A percentile compares a stretch with the other conserved stretches of the same genome.
Conservation (phyloP, 2,113 vertebrate genomes). For the Aspidoscelis tigris region DNA sequence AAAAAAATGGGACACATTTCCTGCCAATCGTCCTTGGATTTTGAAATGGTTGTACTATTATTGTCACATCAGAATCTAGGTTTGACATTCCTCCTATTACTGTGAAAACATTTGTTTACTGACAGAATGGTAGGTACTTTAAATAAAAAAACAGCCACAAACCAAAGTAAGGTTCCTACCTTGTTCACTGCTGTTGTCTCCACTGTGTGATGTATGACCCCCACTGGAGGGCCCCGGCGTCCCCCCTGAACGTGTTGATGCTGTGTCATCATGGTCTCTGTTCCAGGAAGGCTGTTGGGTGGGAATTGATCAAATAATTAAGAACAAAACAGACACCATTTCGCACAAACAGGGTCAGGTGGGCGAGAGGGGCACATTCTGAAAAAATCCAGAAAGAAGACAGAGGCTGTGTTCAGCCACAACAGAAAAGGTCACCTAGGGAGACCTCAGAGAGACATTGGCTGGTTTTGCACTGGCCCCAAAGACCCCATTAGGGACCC, state of each 20-base stretch:
- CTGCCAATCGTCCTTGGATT: neutral
- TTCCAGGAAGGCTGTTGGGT: slow-evolving; percentile 93
- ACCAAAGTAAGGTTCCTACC: slow-evolving; percentile 81
- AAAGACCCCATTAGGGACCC: too few species aligned
- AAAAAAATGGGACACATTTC: neutral
- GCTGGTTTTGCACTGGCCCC: too few species aligned
- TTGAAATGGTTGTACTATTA: neutral
- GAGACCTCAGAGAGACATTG: too few species aligned
- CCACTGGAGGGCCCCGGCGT: slow-evolving; percentile 97
- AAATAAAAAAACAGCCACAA: slow-evolving; percentile 28
- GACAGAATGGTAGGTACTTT: neutral
- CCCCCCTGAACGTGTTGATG: slow-evolving; percentile 95
- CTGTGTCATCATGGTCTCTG: slow-evolving; percentile 98
- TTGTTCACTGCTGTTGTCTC: slow-evolving; percentile 99
- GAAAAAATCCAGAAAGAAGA: neutral
- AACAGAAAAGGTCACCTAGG: too few species aligned
- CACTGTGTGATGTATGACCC: slow-evolving; percentile 97
- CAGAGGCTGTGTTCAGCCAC: too few species aligned
- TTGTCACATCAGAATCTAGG: neutral
- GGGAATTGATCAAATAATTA: slow-evolving; percentile 43
- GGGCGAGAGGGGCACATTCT: neutral
- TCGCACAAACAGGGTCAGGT: neutral
- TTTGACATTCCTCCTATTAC: neutral
- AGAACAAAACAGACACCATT: neutral
- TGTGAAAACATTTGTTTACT: neutral